Percentiles rank a stretch among this genome's conserved stretches.
These are phyloP conservation scores for Diplazon laetatorius DNA, from an alignment of 2,888 invertebrate species.

Conservation along the genomic window DNA sequence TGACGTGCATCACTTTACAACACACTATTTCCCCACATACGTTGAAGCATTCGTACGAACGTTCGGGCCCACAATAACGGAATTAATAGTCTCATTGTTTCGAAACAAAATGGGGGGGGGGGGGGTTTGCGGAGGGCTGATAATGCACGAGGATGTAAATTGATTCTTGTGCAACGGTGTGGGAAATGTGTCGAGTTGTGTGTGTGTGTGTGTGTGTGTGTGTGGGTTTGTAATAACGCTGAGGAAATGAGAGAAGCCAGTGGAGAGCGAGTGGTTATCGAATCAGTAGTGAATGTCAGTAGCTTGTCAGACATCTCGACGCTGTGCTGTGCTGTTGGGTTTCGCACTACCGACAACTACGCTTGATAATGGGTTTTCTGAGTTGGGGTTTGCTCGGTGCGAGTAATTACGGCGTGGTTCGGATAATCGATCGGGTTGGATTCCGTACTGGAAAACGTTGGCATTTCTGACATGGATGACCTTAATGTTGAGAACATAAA, in stretches of 20 bases:
- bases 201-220: background rate
- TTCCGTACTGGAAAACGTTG: too few relatives aligned
- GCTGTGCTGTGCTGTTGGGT: too few relatives aligned
- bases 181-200: background rate
- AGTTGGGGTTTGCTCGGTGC: too few relatives aligned
- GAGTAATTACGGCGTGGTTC: too few relatives aligned
- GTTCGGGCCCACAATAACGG: slow-evolving; percentile 18
- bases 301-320: background rate
- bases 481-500: too few relatives aligned
- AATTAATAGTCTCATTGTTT: slow-evolving; percentile 41
- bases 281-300: background rate
- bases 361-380: too few relatives aligned
- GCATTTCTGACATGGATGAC: too few relatives aligned
- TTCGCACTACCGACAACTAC: background rate
- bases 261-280: background rate
- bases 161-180: slow-evolving; percentile 7
- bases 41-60: slow-evolving; percentile 11
- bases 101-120: slow-evolving; percentile 35
- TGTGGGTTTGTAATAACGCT: too few relatives aligned
- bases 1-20: background rate
- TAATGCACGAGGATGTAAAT: slow-evolving; percentile 5
- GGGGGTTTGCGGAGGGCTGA: background rate
- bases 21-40: background rate
- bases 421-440: too few relatives aligned
- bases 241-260: background rate